A percentile compares a stretch with the other conserved stretches of the same genome.
phyloP scores from a whole-genome alignment of 2,888 invertebrate genomes.

The Balanococcus diminutus region DNA sequence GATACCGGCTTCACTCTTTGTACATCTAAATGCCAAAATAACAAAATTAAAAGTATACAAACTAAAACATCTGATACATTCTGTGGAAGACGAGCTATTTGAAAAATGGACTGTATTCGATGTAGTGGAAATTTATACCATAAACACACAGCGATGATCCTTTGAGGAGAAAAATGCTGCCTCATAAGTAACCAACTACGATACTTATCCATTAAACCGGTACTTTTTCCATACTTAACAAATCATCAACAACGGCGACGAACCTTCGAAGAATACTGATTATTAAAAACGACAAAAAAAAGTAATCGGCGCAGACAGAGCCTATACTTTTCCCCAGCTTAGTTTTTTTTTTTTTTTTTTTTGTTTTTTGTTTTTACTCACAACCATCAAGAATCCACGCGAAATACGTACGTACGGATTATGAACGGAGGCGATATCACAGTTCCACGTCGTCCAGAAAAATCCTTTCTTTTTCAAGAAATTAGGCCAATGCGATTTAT shows the following conservation, averaged over 20 bases:
- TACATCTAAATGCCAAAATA: slow-evolving; percentile 1
- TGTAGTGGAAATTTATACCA: not conserved
- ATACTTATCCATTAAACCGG: not conserved
- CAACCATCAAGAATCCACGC: not conserved
- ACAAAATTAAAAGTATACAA: slow-evolving; percentile 7
- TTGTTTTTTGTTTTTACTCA: not conserved
- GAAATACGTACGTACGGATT: not conserved
- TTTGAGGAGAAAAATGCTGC: not conserved
- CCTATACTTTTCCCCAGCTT: not conserved
- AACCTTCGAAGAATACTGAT: slow-evolving; percentile 18
- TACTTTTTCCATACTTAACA: not conserved
- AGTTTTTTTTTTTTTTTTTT: not conserved
- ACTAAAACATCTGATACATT: slow-evolving; percentile 10
- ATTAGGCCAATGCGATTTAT: not conserved
- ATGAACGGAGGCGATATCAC: slow-evolving; percentile 9
- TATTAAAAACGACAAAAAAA: not conserved
- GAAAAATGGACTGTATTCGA: slow-evolving; percentile 18
- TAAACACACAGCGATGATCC: not conserved
- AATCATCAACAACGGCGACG: not conserved
- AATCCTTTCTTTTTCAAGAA: not conserved
- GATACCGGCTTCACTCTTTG: not conserved
- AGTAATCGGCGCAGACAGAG: no score
- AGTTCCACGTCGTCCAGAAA: not conserved
- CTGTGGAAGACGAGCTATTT: slow-evolving; percentile 23
- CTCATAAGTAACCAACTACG: not conserved